These are phyloP conservation scores for Macaria liturata DNA, from an alignment of 2,888 invertebrate species.

Conservation along the genomic window DNA sequence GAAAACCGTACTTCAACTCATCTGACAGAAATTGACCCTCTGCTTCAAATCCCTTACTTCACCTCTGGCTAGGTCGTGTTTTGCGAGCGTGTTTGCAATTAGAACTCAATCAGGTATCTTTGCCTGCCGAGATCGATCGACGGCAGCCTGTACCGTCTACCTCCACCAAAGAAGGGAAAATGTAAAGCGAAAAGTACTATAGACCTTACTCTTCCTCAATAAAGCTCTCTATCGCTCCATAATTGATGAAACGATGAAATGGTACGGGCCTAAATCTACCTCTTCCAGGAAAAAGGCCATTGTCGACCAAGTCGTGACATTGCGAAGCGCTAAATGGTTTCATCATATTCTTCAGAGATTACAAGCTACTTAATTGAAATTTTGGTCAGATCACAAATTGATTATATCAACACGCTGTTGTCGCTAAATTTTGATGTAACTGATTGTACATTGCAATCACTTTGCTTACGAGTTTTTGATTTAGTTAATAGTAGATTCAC, in stretches of 20 bases:
- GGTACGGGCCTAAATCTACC: background rate
- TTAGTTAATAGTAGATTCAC: too few relatives aligned
- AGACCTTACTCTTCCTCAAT: too few relatives aligned
- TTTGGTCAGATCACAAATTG: background rate
- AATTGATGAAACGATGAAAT: too few relatives aligned
- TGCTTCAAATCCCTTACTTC: constrained; percentile 4
- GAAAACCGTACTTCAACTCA: too few relatives aligned
- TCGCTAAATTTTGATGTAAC: too few relatives aligned
- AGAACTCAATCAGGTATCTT: constrained; percentile 47
- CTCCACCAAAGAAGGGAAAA: too few relatives aligned
- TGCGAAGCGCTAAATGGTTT: constrained; percentile 15
- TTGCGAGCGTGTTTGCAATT: constrained; percentile 41
- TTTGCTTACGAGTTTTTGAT: too few relatives aligned
- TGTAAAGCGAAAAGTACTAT: too few relatives aligned
- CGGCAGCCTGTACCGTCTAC: background rate
- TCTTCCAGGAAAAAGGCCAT: constrained; percentile 17
- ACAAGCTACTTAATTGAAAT: constrained; percentile 1
- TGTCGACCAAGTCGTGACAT: constrained; percentile 16
- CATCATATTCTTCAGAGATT: constrained; percentile 4
- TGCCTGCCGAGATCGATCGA: constrained; percentile 21
- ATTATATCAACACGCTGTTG: background rate
- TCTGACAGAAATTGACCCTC: background rate
- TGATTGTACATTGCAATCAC: too few relatives aligned
- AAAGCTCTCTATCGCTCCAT: too few relatives aligned
- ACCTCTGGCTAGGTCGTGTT: constrained; percentile 27